Evolutionary conservation across 2,797 vertebrate genomes (phyloP).

Genomic region (Oryzias dopingdopingensis): DNA sequence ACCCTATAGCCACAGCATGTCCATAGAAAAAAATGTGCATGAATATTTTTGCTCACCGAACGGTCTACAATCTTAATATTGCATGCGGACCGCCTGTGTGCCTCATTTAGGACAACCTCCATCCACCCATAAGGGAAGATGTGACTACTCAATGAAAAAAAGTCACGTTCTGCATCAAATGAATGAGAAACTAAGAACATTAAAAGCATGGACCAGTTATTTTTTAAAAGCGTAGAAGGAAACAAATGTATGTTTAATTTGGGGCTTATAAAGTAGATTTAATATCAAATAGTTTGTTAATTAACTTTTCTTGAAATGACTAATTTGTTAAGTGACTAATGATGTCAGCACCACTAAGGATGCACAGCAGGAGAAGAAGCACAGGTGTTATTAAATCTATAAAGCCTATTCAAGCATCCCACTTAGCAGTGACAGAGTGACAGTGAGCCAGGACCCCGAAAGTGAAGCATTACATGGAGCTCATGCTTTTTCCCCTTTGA

Average conservation of each 20-base stretch:
- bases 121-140: too few species aligned
- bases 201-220: not conserved
- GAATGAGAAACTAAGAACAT: not conserved
- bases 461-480: conserved; percentile 10
- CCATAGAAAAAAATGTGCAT: too few species aligned
- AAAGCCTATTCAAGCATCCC: not conserved
- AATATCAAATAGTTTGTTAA: not conserved
- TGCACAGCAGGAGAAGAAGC: conserved; percentile 5
- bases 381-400: conserved; percentile 6
- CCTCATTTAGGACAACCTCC: too few species aligned
- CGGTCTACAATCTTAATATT: too few species aligned
- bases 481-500: not conserved
- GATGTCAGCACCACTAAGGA: conserved; percentile 4
- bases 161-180: not conserved
- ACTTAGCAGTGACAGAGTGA: conserved; percentile 1
- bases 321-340: conserved; percentile 9
- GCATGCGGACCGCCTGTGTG: too few species aligned
- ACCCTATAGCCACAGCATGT: too few species aligned
- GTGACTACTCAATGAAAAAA: too few species aligned
- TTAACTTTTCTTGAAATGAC: conserved; percentile 5
- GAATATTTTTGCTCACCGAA: too few species aligned
- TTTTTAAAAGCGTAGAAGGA: not conserved
- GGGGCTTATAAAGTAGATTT: not conserved
- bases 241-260: not conserved
- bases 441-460: conserved; percentile 5